phyloP scores from a whole-genome alignment of 2,888 invertebrate genomes.

The Nemurella pictetii region DNA sequence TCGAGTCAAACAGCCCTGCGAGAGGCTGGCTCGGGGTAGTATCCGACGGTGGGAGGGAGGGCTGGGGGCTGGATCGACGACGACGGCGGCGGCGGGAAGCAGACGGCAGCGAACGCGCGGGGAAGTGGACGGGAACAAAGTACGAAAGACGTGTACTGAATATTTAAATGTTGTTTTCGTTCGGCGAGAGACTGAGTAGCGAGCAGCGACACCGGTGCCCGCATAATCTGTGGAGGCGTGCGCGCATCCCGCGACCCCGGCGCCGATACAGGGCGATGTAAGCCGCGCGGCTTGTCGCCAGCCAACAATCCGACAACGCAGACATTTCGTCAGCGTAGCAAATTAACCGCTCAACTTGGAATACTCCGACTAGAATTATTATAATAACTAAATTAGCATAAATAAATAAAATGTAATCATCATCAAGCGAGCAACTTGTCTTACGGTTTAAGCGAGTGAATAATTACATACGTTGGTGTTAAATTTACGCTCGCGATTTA shows the following conservation, averaged over 20 bases:
- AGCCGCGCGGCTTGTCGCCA: conserved; percentile 1
- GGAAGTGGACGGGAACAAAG: conserved; percentile 29
- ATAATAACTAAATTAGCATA: background rate
- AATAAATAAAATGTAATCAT: background rate
- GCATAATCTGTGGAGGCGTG: conserved; percentile 1
- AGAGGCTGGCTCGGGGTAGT: background rate
- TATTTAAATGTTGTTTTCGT: conserved; percentile 27
- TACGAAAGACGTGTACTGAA: conserved; percentile 17
- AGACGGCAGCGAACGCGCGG: too few relatives aligned
- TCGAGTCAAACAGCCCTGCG: conserved; percentile 7
- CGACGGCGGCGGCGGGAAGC: background rate
- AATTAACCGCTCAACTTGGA: background rate
- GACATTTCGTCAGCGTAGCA: background rate
- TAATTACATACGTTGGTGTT: background rate
- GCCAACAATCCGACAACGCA: background rate
- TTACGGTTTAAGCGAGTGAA: background rate
- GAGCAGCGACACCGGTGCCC: background rate
- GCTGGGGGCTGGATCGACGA: background rate
- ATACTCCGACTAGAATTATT: background rate
- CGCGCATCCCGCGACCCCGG: background rate
- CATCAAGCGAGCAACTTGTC: background rate
- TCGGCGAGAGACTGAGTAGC: background rate
- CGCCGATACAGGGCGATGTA: background rate
- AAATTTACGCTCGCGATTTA: background rate
- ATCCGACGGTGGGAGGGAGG: too few relatives aligned